Percentiles rank a stretch among this genome's conserved stretches.
Evolutionary conservation across 2,113 vertebrate genomes (phyloP).

Genomic region (Proteles cristata): DNA sequence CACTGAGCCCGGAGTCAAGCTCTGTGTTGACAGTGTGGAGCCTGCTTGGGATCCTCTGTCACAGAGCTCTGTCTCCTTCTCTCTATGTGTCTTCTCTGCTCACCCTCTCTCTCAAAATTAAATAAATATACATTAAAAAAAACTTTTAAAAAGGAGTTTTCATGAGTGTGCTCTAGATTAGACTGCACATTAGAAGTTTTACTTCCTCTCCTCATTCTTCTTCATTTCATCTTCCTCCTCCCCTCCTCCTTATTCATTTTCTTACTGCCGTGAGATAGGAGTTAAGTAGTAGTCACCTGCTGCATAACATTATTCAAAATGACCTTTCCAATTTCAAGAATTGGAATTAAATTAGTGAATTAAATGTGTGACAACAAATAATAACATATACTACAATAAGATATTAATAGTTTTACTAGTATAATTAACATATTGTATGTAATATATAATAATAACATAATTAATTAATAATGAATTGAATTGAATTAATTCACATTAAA

Average conservation of each 20-base stretch:
- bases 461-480: not conserved
- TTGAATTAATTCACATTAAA: not conserved
- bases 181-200: too few species aligned
- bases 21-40: too few species aligned
- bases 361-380: not conserved
- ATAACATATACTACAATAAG: not conserved
- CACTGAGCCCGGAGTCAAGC: too few species aligned
- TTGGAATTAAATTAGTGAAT: not conserved
- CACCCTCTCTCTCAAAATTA: too few species aligned
- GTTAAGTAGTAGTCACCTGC: not conserved
- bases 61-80: too few species aligned
- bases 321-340: not conserved
- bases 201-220: fast-evolving
- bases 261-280: not conserved
- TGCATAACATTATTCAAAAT: not conserved
- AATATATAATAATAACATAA: not conserved
- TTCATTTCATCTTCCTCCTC: too few species aligned
- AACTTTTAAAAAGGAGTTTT: not conserved
- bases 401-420: not conserved
- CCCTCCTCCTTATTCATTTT: too few species aligned
- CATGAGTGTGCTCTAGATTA: fast-evolving
- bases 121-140: too few species aligned
- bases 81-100: too few species aligned
- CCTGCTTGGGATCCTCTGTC: too few species aligned
- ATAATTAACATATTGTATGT: not conserved